A percentile compares a stretch with the other conserved stretches of the same genome.
phyloP scores from a whole-genome alignment of 2,113 vertebrate species.

The Pseudopodoces humilis region DNA sequence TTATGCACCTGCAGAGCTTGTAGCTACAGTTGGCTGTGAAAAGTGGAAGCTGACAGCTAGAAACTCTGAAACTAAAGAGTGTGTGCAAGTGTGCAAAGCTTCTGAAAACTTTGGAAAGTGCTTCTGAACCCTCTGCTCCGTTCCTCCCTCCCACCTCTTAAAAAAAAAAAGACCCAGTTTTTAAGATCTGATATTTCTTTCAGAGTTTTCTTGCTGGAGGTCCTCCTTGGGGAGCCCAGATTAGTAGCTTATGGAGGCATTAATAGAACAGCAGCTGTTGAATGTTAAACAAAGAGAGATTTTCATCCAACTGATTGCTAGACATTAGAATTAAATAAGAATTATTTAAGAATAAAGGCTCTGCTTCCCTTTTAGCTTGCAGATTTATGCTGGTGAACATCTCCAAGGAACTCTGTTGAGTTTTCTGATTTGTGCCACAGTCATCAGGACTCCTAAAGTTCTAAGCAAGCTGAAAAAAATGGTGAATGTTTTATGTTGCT shows the following conservation, averaged over 20 bases:
- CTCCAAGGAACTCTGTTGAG: not conserved
- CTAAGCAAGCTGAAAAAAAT: not conserved
- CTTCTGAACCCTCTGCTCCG: not conserved
- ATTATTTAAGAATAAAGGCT: slow-evolving; percentile 41
- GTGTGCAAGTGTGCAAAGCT: not conserved
- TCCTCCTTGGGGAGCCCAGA: slow-evolving; percentile 4
- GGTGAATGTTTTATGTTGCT: not conserved
- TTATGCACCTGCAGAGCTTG: not conserved
- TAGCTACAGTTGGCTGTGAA: not conserved
- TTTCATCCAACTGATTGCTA: slow-evolving; percentile 53
- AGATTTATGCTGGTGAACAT: not conserved
- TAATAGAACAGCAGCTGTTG: slow-evolving; percentile 46
- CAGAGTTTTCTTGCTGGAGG: slow-evolving; percentile 28
- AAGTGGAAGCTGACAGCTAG: not conserved
- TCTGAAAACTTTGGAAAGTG: not conserved
- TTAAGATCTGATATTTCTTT: slow-evolving; percentile 8
- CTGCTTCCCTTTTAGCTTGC: not conserved
- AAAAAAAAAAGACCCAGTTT: not conserved
- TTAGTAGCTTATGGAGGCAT: not conserved
- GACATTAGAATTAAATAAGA: slow-evolving; percentile 47
- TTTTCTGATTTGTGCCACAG: not conserved
- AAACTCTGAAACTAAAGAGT: not conserved
- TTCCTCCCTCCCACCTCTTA: not conserved
- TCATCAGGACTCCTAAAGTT: not conserved
- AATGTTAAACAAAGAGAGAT: slow-evolving; percentile 45